These are phyloP conservation scores for Otolemur garnettii DNA, from an alignment of 2,113 vertebrate genomes.

Conservation along the genomic window DNA sequence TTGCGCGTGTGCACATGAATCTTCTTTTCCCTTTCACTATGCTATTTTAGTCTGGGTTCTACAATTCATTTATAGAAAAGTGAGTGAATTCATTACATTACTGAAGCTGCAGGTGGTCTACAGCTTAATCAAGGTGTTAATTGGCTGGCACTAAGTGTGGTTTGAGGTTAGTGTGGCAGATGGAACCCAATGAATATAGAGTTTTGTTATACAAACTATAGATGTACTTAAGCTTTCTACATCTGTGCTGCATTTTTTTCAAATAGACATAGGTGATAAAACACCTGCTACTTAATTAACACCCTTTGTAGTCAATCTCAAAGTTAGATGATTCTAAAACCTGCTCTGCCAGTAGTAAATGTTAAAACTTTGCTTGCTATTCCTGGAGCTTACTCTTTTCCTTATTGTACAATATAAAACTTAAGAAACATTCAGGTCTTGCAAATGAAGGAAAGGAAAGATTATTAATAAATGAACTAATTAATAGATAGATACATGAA, in stretches of 20 bases:
- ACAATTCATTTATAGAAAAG: conserved; percentile 61
- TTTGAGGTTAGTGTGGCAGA: conserved; percentile 79
- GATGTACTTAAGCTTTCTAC: conserved; percentile 81
- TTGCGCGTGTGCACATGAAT: not conserved
- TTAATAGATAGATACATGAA: not conserved
- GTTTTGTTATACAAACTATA: conserved; percentile 80
- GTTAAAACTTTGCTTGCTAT: conserved; percentile 65
- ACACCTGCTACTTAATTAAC: conserved; percentile 83
- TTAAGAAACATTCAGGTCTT: conserved; percentile 14
- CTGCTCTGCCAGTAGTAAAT: conserved; percentile 65
- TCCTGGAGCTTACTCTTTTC: conserved; percentile 33
- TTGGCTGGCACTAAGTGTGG: conserved; percentile 75
- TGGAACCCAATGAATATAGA: conserved; percentile 72
- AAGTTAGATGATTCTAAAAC: conserved; percentile 67
- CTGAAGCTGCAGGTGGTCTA: conserved; percentile 75
- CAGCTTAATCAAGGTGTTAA: conserved; percentile 82
- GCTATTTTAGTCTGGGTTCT: conserved; percentile 46
- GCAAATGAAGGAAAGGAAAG: conserved; percentile 15
- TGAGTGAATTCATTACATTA: conserved; percentile 58
- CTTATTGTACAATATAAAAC: conserved; percentile 38
- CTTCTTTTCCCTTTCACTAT: not conserved
- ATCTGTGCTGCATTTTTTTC: conserved; percentile 77
- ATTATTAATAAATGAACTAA: not conserved
- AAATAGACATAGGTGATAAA: conserved; percentile 78
- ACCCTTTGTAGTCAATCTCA: conserved; percentile 78